Base-by-base conservation (phyloP, 2,797 vertebrate species). In the Macroramphosus scolopax region DNA sequence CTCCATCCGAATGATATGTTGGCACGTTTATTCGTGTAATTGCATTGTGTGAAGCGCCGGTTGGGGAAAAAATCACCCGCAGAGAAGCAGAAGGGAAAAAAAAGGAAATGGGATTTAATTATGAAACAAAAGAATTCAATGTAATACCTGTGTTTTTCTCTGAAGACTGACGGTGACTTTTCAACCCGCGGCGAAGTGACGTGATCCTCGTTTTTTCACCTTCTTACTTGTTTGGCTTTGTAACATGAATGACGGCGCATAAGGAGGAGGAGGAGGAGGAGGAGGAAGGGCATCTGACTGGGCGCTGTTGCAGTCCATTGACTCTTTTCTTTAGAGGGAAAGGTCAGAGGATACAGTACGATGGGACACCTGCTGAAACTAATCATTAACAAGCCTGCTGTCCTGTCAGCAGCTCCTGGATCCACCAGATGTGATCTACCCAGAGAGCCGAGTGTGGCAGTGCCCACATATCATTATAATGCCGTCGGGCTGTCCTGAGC, bases 301-400 rank as follows among this genome's bases (percentile, higher is more conserved):
- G 58, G 84, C 83, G 22, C 85, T 68, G 85, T 36, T 84, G 83
- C 77, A 81, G 78, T 84, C 81, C 81, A 91, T 90, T 57, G 88
- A 91, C 85, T 87, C 83, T 82, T 84, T 83, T 83, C 82, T 87
- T 84, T 73, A 63, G 78, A 86, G 74, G 61, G 80, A 91, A 90
- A 90, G 88, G 89, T 90, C 88, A 86, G 78, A 81, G 71, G 86
- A 85, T 83, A 68, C 60, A 77, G 59, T 80, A 68, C 38, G 65
- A 59, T 46, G 79, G 78, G 75, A 75, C 80, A 85, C 83, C 85
- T 80, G 77, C 84, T 85, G 80, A 77, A 83, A 63, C 71, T 72
- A 84, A 88, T 88, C 81, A 76, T 84, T 91, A 89, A 87, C 75
- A 81, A 73, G 69, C 75, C 82, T 35, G 68, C 73, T 69, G 65